phyloP scores from a whole-genome alignment of 2,888 invertebrate species.

The Chirona hameri region DNA sequence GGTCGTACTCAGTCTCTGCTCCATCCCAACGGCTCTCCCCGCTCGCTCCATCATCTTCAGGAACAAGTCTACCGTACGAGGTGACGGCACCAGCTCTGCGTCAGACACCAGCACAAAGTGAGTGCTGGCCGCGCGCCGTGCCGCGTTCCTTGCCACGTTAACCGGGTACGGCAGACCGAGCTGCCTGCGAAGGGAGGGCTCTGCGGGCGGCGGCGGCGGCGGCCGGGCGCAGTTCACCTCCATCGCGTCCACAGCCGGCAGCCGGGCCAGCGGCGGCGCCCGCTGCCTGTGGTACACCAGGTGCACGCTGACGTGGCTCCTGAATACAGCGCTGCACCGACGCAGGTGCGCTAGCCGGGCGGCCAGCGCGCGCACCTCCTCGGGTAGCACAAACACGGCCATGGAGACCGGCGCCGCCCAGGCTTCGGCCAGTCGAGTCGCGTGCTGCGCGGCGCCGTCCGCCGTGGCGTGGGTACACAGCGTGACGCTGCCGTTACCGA shows the following conservation, averaged over 20 bases:
- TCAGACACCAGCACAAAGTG: conserved; percentile 81
- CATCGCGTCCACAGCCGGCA: conserved; percentile 33
- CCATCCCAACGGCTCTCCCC: conserved; percentile 27
- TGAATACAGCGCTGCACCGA: conserved; percentile 49
- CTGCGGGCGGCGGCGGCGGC: conserved; percentile 45
- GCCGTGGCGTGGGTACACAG: conserved; percentile 92
- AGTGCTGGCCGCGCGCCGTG: conserved; percentile 74
- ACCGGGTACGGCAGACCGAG: conserved; percentile 71
- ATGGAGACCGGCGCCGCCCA: conserved; percentile 86
- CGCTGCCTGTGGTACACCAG: conserved; percentile 81
- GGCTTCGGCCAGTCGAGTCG: conserved; percentile 73
- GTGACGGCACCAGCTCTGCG: conserved; percentile 85
- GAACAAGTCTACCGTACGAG: conserved; percentile 72
- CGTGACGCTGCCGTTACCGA: conserved; percentile 79
- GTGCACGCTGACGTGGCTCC: conserved; percentile 80
- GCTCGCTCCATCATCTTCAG: conserved; percentile 69
- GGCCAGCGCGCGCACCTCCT: conserved; percentile 71
- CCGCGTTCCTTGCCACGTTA: conserved; percentile 85
- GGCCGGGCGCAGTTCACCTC: conserved; percentile 33
- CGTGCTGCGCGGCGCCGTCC: conserved; percentile 83
- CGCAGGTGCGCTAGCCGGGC: conserved; percentile 71
- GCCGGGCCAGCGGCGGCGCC: conserved; percentile 57
- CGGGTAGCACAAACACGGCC: conserved; percentile 80
- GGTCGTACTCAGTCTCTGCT: conserved; percentile 41
- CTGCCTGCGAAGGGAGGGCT: conserved; percentile 47